phyloP scores from a whole-genome alignment of 2,797 vertebrate species.

The Argyrosomus regius region DNA sequence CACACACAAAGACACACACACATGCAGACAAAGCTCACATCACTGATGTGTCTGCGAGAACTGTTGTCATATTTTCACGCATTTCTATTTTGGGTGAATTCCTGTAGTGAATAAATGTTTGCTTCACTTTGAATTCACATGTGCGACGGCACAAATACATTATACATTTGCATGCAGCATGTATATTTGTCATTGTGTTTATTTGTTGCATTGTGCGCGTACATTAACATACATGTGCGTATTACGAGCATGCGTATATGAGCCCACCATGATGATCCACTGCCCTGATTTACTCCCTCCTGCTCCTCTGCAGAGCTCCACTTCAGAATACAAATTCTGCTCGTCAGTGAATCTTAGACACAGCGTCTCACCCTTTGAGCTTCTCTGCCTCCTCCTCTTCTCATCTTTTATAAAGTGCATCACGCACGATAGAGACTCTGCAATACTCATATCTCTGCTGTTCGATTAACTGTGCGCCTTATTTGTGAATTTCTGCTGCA shows the following conservation, averaged over 20 bases:
- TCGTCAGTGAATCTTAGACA: constrained; percentile 63
- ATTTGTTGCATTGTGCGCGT: constrained; percentile 3
- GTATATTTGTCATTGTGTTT: constrained; percentile 17
- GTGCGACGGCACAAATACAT: not conserved
- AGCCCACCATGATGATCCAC: constrained; percentile 74
- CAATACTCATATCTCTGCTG: not conserved
- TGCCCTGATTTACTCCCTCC: constrained; percentile 75
- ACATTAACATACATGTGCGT: constrained; percentile 26
- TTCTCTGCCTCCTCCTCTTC: constrained; percentile 35
- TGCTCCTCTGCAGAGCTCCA: constrained; percentile 69
- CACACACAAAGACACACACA: not conserved
- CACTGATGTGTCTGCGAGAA: not conserved
- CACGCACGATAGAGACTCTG: constrained; percentile 30
- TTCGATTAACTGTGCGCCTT: not conserved
- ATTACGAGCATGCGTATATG: constrained; percentile 43
- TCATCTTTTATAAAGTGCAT: constrained; percentile 29
- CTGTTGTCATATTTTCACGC: constrained; percentile 6
- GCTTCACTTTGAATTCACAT: not conserved
- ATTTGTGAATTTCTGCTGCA: constrained; percentile 8
- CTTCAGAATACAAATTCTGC: constrained; percentile 73
- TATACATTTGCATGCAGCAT: not conserved
- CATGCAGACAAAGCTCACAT: not conserved
- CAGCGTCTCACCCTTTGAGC: constrained; percentile 60
- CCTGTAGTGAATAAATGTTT: not conserved
- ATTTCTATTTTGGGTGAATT: constrained; percentile 38